These are phyloP conservation scores for Craterocephalus amniculus DNA, from an alignment of 2,797 vertebrate genomes.

Conservation along the genomic window DNA sequence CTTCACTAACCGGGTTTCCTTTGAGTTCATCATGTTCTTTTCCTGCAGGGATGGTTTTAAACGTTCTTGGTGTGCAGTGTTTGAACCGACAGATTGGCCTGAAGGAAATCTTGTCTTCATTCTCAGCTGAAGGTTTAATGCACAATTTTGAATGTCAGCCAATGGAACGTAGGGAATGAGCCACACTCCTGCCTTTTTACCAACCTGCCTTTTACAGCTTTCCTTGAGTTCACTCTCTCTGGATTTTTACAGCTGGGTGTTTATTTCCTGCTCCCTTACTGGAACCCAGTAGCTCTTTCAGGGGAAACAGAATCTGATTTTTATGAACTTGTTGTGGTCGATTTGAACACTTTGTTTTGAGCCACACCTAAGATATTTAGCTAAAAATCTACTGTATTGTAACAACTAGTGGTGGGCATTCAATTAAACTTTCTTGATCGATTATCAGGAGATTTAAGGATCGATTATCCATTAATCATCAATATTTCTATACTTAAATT, in stretches of 20 bases:
- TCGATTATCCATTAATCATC: too few relatives aligned
- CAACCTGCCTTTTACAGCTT: background rate
- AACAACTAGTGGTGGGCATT: too few relatives aligned
- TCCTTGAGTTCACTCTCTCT: background rate
- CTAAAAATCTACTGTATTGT: too few relatives aligned
- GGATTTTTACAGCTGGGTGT: conserved; percentile 27
- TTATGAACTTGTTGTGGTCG: conserved; percentile 7
- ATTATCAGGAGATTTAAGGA: too few relatives aligned
- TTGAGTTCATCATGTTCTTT: conserved; percentile 1
- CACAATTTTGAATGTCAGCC: background rate
- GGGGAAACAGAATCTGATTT: conserved; percentile 9
- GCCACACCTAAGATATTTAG: conserved; percentile 28
- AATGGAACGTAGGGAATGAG: background rate
- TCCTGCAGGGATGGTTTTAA: background rate
- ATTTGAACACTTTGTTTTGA: conserved; percentile 10
- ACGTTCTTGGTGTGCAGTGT: background rate
- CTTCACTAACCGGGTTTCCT: background rate
- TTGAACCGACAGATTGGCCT: background rate
- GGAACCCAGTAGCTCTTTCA: background rate
- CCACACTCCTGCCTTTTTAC: background rate
- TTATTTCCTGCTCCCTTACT: conserved; percentile 32
- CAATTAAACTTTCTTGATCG: too few relatives aligned
- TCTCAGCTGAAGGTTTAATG: background rate
- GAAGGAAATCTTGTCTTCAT: too few relatives aligned
- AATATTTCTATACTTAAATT: too few relatives aligned